Conservation (phyloP, 2,797 vertebrate genomes). For the Anabacerthia variegaticeps region DNA sequence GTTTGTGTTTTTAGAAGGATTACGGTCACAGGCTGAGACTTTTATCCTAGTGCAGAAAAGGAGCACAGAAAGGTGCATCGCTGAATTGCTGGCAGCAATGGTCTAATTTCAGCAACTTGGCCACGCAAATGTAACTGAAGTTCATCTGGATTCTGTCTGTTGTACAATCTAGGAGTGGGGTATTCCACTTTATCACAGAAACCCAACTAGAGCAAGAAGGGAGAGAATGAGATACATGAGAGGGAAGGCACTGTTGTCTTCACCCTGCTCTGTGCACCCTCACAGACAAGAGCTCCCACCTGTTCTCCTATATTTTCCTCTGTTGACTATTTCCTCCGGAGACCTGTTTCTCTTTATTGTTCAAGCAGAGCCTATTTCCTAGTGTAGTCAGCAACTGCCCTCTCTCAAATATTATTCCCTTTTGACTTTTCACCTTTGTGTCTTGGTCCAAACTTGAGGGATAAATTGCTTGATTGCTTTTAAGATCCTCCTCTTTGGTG, state of each 20-base stretch:
- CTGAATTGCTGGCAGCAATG: not conserved
- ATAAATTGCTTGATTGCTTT: not conserved
- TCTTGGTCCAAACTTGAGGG: not conserved
- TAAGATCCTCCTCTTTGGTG: rapidly evolving
- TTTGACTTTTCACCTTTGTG: not conserved
- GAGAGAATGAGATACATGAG: rapidly evolving
- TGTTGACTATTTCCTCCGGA: not conserved
- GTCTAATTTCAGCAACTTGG: not conserved
- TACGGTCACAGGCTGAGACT: not conserved
- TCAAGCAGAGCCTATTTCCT: not conserved
- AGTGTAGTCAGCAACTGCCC: not conserved
- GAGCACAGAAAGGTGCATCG: not conserved
- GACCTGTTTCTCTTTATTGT: not conserved
- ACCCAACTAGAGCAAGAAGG: not conserved
- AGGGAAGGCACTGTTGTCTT: not conserved
- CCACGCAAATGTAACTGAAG: not conserved
- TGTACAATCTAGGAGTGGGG: not conserved
- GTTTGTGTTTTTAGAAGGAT: not conserved
- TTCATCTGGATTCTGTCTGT: not conserved
- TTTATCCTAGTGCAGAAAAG: not conserved
- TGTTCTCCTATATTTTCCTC: not conserved
- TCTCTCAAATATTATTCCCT: not conserved
- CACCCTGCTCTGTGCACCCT: not conserved
- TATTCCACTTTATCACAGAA: not conserved
- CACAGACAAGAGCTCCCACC: not conserved